phyloP scores from a whole-genome alignment of 1,140 invertebrate species.

The Zaprionus inermis region DNA sequence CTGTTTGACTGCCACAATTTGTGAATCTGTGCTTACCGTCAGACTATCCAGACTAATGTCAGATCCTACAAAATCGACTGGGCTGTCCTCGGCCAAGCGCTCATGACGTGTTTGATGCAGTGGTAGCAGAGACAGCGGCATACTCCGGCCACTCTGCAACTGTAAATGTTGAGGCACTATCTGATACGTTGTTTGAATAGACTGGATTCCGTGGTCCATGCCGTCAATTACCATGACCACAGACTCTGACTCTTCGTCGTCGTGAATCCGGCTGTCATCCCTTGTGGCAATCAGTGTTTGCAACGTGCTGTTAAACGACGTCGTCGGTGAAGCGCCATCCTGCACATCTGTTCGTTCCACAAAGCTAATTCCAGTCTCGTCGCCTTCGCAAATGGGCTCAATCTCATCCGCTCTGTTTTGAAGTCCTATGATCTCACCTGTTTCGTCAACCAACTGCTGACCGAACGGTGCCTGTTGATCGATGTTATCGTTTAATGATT shows the following conservation, averaged over 20 bases:
- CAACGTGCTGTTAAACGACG: conserved; percentile 79
- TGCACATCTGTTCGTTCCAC: conserved; percentile 78
- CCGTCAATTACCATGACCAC: conserved; percentile 85
- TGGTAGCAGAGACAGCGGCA: conserved; percentile 50
- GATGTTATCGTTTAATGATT: conserved; percentile 88
- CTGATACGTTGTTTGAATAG: conserved; percentile 63
- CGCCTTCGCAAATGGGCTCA: conserved; percentile 27
- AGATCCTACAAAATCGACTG: conserved; percentile 64
- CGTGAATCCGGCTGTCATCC: conserved; percentile 83
- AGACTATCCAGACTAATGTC: conserved; percentile 71
- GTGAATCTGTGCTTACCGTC: conserved; percentile 50
- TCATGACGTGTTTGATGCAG: conserved; percentile 59
- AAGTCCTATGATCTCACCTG: conserved; percentile 78
- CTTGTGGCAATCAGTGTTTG: conserved; percentile 39
- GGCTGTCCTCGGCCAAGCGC: conserved; percentile 44
- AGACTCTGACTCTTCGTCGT: conserved; percentile 67
- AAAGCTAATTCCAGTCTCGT: conserved; percentile 23
- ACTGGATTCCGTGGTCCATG: conserved; percentile 65
- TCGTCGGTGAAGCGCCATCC: conserved; percentile 46
- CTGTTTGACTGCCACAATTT: conserved; percentile 67
- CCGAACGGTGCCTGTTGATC: conserved; percentile 86
- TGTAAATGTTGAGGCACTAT: conserved; percentile 75
- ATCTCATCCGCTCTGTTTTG: background rate
- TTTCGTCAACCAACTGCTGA: conserved; percentile 85
- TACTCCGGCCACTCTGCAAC: conserved; percentile 55